Percentiles rank a stretch among this genome's conserved stretches.
phyloP scores from a whole-genome alignment of 2,797 vertebrate genomes.

The Labroides dimidiatus region DNA sequence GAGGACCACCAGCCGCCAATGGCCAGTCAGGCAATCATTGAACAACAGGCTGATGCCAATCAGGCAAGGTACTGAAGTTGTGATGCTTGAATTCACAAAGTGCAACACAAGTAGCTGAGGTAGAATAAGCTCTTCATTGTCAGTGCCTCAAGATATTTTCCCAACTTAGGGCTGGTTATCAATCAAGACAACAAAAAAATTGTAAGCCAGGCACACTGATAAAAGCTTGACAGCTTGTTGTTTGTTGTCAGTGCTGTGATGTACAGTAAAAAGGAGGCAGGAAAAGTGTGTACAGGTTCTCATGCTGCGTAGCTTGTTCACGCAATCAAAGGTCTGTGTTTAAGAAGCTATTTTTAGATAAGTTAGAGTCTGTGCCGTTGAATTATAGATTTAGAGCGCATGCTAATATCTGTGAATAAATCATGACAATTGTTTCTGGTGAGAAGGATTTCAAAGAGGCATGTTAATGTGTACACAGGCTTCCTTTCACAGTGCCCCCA shows the following conservation, averaged over 20 bases:
- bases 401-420: conserved; percentile 85
- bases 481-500: conserved; percentile 25
- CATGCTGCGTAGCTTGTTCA: conserved; percentile 69
- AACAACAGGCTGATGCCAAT: conserved; percentile 78
- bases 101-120: conserved; percentile 18
- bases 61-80: conserved; percentile 75
- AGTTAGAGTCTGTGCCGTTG: conserved; percentile 68
- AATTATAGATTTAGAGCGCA: conserved; percentile 83
- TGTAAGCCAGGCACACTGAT: conserved; percentile 53
- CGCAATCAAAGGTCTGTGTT: conserved; percentile 80
- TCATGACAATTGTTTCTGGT: conserved; percentile 78
- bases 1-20: conserved; percentile 77
- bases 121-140: conserved; percentile 17
- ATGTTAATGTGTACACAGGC: conserved; percentile 30
- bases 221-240: conserved; percentile 68
- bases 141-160: conserved; percentile 37
- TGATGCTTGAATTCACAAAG: conserved; percentile 2
- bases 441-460: conserved; percentile 58
- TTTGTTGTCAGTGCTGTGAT: conserved; percentile 67
- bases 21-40: conserved; percentile 77
- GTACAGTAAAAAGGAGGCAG: conserved; percentile 70
- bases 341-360: conserved; percentile 82
- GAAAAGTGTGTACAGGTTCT: conserved; percentile 65
- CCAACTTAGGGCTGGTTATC: conserved; percentile 46
- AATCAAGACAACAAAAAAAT: conserved; percentile 48